Conservation (phyloP, 2,113 vertebrate species). For the Serinus canaria region DNA sequence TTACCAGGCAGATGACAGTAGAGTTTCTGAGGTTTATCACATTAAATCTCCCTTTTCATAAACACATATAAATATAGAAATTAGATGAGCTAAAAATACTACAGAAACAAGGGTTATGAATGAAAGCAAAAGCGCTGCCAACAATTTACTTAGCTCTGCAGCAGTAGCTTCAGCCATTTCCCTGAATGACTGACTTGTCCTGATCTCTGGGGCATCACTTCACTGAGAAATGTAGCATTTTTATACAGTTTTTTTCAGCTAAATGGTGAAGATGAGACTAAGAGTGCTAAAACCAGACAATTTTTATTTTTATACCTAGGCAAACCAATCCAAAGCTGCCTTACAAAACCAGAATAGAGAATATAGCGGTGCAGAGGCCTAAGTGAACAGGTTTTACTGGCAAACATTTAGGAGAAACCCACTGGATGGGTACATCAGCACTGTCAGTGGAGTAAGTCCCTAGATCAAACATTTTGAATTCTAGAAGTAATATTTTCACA, state of each 20-base stretch:
- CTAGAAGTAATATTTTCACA: neutral
- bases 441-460: neutral
- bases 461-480: neutral
- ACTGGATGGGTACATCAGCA: neutral
- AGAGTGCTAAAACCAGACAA: neutral
- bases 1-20: neutral
- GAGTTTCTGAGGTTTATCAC: neutral
- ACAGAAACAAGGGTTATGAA: neutral
- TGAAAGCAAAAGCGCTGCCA: neutral
- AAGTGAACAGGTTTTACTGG: neutral
- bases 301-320: neutral
- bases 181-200: neutral
- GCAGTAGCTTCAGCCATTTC: neutral
- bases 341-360: neutral
- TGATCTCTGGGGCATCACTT: neutral
- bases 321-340: neutral
- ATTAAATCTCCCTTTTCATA: neutral
- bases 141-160: neutral
- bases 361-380: neutral
- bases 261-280: neutral
- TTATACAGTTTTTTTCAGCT: neutral
- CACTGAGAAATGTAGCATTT: neutral
- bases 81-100: conserved; percentile 4
- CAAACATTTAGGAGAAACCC: neutral
- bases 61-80: neutral